Evolutionary conservation across 2,113 vertebrate genomes (phyloP).

Genomic region (Cariama cristata): DNA sequence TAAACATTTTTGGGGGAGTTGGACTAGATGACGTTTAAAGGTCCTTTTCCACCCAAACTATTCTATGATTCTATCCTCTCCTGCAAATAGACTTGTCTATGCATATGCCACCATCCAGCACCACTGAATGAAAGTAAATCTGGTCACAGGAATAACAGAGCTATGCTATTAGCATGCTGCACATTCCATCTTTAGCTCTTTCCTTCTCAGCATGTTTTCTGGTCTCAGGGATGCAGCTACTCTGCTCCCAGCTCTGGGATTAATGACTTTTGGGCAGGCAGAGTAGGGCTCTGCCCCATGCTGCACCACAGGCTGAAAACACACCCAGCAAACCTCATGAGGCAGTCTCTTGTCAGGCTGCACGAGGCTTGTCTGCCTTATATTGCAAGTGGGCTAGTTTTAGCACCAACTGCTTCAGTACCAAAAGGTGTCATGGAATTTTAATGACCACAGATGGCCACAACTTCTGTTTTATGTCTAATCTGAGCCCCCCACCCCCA

Average conservation of each 20-base stretch:
- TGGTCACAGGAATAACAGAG: neutral
- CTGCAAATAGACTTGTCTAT: neutral
- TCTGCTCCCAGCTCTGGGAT: neutral
- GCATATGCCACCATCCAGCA: neutral
- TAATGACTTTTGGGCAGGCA: neutral
- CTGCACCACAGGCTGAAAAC: neutral
- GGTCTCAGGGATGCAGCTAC: neutral
- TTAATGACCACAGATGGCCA: slow-evolving; percentile 57
- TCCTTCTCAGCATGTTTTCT: neutral
- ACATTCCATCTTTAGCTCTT: neutral
- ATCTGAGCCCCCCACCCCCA: neutral
- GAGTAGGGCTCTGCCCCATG: rapidly evolving
- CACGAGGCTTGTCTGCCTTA: neutral
- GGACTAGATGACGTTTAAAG: neutral
- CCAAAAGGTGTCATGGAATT: slow-evolving; percentile 61
- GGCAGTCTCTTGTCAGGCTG: neutral
- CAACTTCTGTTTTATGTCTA: slow-evolving; percentile 31
- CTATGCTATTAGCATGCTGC: neutral
- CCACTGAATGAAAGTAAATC: neutral
- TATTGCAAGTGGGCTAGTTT: neutral
- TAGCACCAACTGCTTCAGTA: slow-evolving; percentile 13
- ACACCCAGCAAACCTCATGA: rapidly evolving
- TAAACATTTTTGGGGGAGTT: neutral
- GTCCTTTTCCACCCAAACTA: neutral
- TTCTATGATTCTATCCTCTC: neutral